A percentile compares a stretch with the other conserved stretches of the same genome.
These are phyloP conservation scores for Drosophila repletoides DNA, from an alignment of 1,140 invertebrate genomes.

Conservation along the genomic window DNA sequence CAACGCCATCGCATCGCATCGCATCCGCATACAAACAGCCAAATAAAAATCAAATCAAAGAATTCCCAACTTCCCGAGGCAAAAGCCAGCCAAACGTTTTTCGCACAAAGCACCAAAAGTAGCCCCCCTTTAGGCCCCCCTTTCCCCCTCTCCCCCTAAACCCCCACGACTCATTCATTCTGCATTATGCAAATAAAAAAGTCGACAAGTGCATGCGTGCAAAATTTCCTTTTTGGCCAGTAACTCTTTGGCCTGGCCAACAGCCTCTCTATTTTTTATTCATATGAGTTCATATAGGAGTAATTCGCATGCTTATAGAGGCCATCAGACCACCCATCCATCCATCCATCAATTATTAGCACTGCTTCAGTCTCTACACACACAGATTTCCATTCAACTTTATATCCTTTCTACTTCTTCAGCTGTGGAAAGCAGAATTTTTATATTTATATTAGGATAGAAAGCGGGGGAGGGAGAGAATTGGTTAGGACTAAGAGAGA, in stretches of 20 bases:
- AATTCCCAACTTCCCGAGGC: slow-evolving; percentile 48
- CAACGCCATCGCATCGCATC: slow-evolving; percentile 35
- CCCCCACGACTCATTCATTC: slow-evolving; percentile 45
- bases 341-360: slow-evolving; percentile 60
- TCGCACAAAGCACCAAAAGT: slow-evolving; percentile 62
- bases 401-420: background rate
- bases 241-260: slow-evolving; percentile 51
- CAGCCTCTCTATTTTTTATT: too few species aligned
- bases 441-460: slow-evolving; percentile 21
- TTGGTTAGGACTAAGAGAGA: too few species aligned
- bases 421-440: slow-evolving; percentile 4
- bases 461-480: background rate
- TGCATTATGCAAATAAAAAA: slow-evolving; percentile 69
- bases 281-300: slow-evolving; percentile 48
- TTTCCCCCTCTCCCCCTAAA: background rate
- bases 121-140: slow-evolving; percentile 17
- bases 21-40: slow-evolving; percentile 69
- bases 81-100: background rate
- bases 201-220: slow-evolving; percentile 64
- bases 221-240: slow-evolving; percentile 65
- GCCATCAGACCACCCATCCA: too few species aligned
- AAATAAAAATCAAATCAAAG: slow-evolving; percentile 78
- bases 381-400: background rate
- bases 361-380: slow-evolving; percentile 18
- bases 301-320: slow-evolving; percentile 55